Base-by-base conservation (phyloP, 2,113 vertebrate genomes). In the Rostratula benghalensis region DNA sequence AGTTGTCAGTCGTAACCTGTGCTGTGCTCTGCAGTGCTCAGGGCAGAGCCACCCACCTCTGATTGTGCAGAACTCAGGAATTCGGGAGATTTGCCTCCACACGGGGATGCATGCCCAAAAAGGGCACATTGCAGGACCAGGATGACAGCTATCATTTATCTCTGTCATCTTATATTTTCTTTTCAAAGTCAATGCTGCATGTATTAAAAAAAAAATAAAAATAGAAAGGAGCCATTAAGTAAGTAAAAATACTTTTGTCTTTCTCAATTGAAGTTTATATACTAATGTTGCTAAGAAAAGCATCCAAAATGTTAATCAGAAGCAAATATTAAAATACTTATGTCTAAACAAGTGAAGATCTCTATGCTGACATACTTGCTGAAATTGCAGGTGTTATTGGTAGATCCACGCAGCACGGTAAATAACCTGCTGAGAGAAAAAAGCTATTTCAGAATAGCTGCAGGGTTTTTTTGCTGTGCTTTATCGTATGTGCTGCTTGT, bases 351-450 rank as follows among this genome's bases (percentile, higher is more conserved):
- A 17, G 23, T 65, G 20, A 88, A 87, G 30, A 46, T 75, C 53
- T 88, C 9, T 54, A 27, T 39, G 31, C 73, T 76, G 24, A 56
- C 76, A 7, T 7, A 23, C 87, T 78, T 59, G 8, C 76, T 90
- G 68, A 81, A 41, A 59, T 74, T 78, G 39, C 30, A 84, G 17
- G 11, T 69, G 25, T 50, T 74, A 11, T 11, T 45, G 39, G 33
- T 67, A 63, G 56, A 23, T 70, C 50, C 21, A 74, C 23, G 31
- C 6, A 46, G 33, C 24, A 22, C 13, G 37, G 11, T 68, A 24
- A 90, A 67, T 67, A 87, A 89, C 46, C 33, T 77, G 21, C 39
- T 82, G 91, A 78, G 56, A 90, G 21, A 35, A 84, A 68, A 94
- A 92, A 43, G 11, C 30, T 87, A 1, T 57, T 93, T 89, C 61